These are phyloP conservation scores for Torymus tubicola DNA, from an alignment of 2,888 invertebrate species.

Conservation along the genomic window DNA sequence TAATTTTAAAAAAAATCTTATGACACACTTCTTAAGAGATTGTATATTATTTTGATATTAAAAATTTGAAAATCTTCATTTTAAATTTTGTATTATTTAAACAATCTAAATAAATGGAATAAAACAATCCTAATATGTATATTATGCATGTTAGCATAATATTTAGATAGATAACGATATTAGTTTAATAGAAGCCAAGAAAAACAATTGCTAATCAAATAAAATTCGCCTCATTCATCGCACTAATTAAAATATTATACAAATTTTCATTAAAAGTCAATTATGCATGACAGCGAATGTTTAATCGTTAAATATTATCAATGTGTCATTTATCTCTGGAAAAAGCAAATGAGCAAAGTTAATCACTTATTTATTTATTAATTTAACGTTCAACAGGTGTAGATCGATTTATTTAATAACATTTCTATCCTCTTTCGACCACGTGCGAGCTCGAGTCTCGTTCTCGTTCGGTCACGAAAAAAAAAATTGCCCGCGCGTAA, in stretches of 20 bases:
- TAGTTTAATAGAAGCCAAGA: no score
- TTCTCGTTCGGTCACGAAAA: background rate
- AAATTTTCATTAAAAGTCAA: conserved; percentile 24
- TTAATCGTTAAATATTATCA: conserved; percentile 37
- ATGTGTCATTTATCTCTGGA: conserved; percentile 26
- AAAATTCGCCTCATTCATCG: background rate
- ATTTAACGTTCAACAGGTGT: conserved; percentile 55
- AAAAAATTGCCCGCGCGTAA: background rate
- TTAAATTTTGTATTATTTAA: no score
- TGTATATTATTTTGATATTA: no score
- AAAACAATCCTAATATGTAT: no score
- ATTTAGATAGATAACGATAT: no score
- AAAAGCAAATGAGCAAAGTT: conserved; percentile 54
- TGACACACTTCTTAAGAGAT: no score
- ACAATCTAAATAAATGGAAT: no score
- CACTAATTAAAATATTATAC: background rate
- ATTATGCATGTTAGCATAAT: no score
- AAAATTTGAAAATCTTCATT: no score
- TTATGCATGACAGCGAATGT: conserved; percentile 25
- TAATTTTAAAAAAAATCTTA: no score
- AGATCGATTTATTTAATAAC: conserved; percentile 52
- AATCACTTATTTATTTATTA: conserved; percentile 55
- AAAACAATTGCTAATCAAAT: background rate
- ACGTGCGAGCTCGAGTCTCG: background rate
- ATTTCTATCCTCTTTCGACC: background rate